Conservation (phyloP, 92 coral and sea anemone genomes). For the Porites lobata region DNA sequence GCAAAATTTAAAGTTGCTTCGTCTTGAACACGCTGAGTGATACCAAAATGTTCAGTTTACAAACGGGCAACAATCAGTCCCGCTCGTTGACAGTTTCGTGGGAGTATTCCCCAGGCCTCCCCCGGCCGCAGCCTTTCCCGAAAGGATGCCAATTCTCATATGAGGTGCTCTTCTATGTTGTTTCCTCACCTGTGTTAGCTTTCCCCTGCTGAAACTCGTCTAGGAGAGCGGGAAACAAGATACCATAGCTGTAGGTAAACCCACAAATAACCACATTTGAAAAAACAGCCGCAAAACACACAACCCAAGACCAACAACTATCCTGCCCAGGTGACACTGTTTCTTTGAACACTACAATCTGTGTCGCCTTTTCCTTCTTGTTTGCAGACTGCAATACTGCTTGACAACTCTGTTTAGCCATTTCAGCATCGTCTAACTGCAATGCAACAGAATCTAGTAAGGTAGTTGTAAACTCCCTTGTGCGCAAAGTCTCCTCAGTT, state of each 20-base stretch:
- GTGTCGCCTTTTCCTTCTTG: background rate
- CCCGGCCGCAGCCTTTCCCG: background rate
- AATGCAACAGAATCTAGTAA: background rate
- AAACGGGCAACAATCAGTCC: too few relatives aligned
- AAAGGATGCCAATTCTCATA: background rate
- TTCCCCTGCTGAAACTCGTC: slow-evolving; percentile 61
- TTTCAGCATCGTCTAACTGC: background rate
- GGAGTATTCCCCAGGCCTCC: background rate
- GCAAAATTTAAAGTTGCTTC: too few relatives aligned
- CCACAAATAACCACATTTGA: slow-evolving; percentile 54
- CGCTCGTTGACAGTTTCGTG: too few relatives aligned
- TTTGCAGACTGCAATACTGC: background rate
- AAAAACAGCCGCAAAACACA: slow-evolving; percentile 53
- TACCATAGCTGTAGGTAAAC: slow-evolving; percentile 42
- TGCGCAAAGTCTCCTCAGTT: too few relatives aligned
- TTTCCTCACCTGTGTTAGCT: slow-evolving; percentile 53
- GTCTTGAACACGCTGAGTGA: too few relatives aligned
- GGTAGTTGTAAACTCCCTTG: too few relatives aligned
- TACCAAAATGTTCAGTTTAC: too few relatives aligned
- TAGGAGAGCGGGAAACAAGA: slow-evolving; percentile 57
- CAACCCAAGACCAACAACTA: slow-evolving; percentile 64
- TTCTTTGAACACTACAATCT: background rate
- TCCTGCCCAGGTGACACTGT: slow-evolving; percentile 16
- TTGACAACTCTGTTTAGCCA: background rate
- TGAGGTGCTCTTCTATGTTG: too few relatives aligned